Evolutionary conservation across 2,888 invertebrate species (phyloP).

Genomic region (Hofmannophila pseudospretella): DNA sequence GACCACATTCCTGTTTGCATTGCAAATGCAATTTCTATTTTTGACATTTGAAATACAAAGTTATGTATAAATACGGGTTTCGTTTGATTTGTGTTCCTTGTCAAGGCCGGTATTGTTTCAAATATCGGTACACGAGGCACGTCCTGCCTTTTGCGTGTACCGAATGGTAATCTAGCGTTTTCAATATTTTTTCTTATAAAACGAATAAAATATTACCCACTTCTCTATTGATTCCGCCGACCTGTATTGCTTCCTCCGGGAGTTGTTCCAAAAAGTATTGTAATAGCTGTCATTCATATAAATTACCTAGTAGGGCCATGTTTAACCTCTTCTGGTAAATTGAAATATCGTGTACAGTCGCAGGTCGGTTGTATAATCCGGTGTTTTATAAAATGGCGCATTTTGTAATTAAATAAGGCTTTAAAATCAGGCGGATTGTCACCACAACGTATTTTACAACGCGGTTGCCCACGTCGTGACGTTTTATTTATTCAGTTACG

Average conservation of each 20-base stretch:
- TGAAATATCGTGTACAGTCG: no score
- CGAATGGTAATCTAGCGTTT: slow-evolving; percentile 52
- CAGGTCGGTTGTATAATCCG: no score
- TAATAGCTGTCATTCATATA: background rate
- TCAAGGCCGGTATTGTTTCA: slow-evolving; percentile 62
- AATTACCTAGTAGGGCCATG: background rate
- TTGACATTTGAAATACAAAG: slow-evolving; percentile 16
- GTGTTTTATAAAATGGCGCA: no score
- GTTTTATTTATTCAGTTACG: no score
- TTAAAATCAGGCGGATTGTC: no score
- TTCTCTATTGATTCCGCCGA: slow-evolving; percentile 33
- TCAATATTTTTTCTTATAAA: slow-evolving; percentile 58
- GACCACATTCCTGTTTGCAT: background rate
- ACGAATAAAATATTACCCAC: slow-evolving; percentile 39
- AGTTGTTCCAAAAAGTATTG: background rate
- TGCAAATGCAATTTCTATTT: slow-evolving; percentile 10
- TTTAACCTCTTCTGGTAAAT: background rate
- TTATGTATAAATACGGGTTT: slow-evolving; percentile 19
- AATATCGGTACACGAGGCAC: slow-evolving; percentile 61
- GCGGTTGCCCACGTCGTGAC: no score
- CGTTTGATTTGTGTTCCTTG: slow-evolving; percentile 64
- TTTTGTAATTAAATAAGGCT: no score
- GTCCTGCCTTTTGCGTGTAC: slow-evolving; percentile 50
- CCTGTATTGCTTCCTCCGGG: slow-evolving; percentile 14
- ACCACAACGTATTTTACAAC: no score